Conservation (phyloP, 1,140 invertebrate species). For the Wasmannia auropunctata region DNA sequence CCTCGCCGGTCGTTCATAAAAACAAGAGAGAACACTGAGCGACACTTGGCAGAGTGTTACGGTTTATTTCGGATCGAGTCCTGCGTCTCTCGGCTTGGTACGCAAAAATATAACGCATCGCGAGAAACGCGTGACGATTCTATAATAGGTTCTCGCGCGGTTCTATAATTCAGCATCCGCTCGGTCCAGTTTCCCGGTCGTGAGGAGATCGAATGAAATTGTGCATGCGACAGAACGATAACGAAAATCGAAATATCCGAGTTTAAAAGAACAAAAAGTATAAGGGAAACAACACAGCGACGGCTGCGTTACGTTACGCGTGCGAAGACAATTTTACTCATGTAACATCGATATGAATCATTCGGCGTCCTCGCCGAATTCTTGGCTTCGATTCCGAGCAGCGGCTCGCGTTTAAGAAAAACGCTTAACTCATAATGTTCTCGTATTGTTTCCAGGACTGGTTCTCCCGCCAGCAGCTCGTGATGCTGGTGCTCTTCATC, state of each 20-base stretch:
- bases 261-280: not conserved
- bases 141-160: not conserved
- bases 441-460: conserved; percentile 92
- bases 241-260: not conserved
- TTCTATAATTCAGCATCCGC: not conserved
- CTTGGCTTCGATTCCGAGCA: conserved; percentile 15
- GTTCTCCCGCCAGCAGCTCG: conserved; percentile 98
- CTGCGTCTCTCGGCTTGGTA: not conserved
- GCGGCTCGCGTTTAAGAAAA: not conserved
- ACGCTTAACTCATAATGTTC: not conserved
- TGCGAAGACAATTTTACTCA: not conserved
- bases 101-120: conserved; percentile 2
- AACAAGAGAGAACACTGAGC: not conserved
- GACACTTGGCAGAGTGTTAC: conserved; percentile 20
- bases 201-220: not conserved
- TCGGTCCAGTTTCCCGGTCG: not conserved
- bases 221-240: not conserved
- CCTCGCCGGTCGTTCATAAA: not conserved
- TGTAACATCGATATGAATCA: conserved; percentile 9
- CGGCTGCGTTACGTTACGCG: not conserved
- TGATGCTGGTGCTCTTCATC: conserved; percentile 97
- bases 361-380: not conserved
- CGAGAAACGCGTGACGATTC: not conserved
- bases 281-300: not conserved
- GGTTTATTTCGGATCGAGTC: conserved; percentile 10